phyloP scores from a whole-genome alignment of 2,797 vertebrate genomes.

The Silurus aristotelis region DNA sequence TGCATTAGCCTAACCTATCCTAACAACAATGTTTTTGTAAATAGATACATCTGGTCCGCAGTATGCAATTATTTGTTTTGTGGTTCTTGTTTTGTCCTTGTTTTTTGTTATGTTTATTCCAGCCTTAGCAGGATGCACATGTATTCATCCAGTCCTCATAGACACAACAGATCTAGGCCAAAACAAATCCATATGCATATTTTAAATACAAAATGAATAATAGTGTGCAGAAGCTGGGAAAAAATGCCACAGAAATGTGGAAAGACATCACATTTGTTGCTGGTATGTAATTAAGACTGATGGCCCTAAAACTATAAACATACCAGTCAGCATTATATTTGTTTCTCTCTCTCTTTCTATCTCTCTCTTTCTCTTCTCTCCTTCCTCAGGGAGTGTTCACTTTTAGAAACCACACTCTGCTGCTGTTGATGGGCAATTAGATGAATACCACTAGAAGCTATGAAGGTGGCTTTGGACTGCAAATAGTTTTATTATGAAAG shows the following conservation, averaged over 20 bases:
- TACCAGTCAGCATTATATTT: no score
- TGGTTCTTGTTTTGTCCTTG: not conserved
- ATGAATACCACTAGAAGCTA: no score
- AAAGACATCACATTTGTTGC: not conserved
- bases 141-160: not conserved
- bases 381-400: no score
- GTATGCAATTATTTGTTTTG: not conserved
- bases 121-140: not conserved
- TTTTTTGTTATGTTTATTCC: not conserved
- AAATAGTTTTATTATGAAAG: no score
- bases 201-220: conserved; percentile 9
- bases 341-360: no score
- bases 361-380: no score
- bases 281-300: not conserved
- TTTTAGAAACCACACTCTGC: no score
- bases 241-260: not conserved
- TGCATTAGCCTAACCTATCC: not conserved
- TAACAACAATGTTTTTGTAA: not conserved
- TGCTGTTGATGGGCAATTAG: no score
- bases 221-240: not conserved
- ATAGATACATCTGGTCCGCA: not conserved
- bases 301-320: not conserved
- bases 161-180: not conserved
- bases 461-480: no score
- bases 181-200: not conserved